Evolutionary conservation across 2,113 vertebrate genomes (phyloP), one percentile per base, ranked within the genome.

Genomic region (Phocoena phocoena): DNA sequence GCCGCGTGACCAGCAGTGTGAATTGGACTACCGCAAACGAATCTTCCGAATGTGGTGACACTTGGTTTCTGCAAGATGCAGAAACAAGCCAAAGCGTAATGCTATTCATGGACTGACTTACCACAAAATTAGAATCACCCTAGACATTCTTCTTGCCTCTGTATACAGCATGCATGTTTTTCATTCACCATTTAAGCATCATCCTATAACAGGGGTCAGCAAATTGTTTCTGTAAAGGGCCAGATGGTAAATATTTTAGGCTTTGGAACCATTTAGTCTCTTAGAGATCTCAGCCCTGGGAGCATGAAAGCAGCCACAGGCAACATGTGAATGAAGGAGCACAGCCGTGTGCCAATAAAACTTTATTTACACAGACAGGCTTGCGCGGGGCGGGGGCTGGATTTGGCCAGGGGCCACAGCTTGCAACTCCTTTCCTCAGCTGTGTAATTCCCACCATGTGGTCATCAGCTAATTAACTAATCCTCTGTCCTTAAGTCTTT

Each of bases 201-300:
- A 17, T 33, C 33, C 14, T 11, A 0, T 26, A 50, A 18, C 2
- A 3, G 36, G 2, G 13, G 25, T 44, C 1, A 9, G 44, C 31
- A 31, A 5, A 5, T 41, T 18, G 55, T 10, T 26, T 67, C 58
- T 25, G 9, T 38, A 20, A 68, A 88, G 28, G 38, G 25, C 47
- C 38, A 7, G 55, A 31, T 3, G 6, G 31, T n/a, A 6, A 65
- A 26, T 36, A 2, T 41, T 50, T 60, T 4, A 13, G 31, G 10
- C 28, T 31, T 33, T 0, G 8, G 2, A 10, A 1, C 14, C 23
- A 0, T 12, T 2, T 15, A 8, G 10, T 9, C 6, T 38, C 31
- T 71, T 74, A 4, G 23, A 58, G 12, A 38, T 11, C 15, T 36
- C 50, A 58, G 76, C 47, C 28, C 3, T 15, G 15, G 15, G 13